Evolutionary conservation across 35 echinoderm and acorn worm species (phyloP).

Genomic region (Apostichopus japonicus): DNA sequence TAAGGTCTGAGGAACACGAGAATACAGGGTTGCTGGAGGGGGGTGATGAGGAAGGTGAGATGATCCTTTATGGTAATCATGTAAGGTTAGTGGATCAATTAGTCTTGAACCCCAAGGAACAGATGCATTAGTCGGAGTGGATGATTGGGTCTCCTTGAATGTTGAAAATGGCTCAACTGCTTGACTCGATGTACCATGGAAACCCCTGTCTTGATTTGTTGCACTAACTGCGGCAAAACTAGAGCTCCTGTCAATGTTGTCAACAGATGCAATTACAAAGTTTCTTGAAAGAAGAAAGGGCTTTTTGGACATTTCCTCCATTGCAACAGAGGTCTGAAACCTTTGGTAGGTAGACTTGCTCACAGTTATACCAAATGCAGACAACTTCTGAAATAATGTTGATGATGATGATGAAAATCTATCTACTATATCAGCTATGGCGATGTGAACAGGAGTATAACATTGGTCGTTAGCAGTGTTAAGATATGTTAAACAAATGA

Average conservation of each 20-base stretch:
- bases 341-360: conserved; percentile 24
- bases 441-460: neutral
- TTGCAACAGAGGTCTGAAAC: neutral
- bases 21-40: too few species aligned
- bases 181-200: neutral
- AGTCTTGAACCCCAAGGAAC: too few species aligned
- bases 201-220: neutral
- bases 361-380: conserved; percentile 25
- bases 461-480: neutral
- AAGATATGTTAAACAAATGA: conserved; percentile 3
- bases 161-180: neutral
- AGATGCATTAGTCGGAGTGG: too few species aligned
- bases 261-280: conserved; percentile 36
- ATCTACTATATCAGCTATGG: neutral
- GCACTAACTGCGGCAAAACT: conserved; percentile 21
- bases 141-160: too few species aligned
- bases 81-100: too few species aligned
- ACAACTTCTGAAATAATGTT: neutral
- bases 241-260: conserved; percentile 43
- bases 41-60: too few species aligned
- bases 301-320: conserved; percentile 40
- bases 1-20: too few species aligned
- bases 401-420: conserved; percentile 23
- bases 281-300: neutral
- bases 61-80: too few species aligned